Evolutionary conservation across 2,113 vertebrate genomes (phyloP).

Genomic region (Hippoglossus stenolepis): DNA sequence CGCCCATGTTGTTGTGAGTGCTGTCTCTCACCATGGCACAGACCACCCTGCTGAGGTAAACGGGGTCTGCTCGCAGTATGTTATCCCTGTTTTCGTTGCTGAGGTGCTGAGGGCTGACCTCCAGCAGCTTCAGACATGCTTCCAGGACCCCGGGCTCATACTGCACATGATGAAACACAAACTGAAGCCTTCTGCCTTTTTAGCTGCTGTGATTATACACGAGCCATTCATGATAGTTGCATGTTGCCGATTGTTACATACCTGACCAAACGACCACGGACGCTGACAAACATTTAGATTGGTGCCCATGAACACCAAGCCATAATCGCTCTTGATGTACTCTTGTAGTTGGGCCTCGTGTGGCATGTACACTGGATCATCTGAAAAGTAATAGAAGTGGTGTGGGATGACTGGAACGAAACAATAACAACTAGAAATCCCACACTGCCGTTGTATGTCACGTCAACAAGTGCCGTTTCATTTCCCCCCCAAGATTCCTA

Average conservation of each 20-base stretch:
- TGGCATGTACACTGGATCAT: conserved; percentile 73
- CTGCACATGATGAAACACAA: conserved; percentile 40
- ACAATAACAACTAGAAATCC: background rate
- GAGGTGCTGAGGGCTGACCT: conserved; percentile 66
- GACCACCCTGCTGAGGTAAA: conserved; percentile 72
- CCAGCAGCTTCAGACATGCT: conserved; percentile 68
- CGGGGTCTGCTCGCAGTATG: conserved; percentile 52
- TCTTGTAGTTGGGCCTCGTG: conserved; percentile 53
- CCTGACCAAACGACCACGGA: conserved; percentile 75
- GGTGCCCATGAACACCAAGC: conserved; percentile 67
- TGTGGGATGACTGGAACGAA: background rate
- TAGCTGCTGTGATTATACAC: background rate
- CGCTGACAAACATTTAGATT: conserved; percentile 31
- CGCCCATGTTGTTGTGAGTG: background rate
- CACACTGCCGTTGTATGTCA: no score
- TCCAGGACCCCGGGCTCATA: conserved; percentile 72
- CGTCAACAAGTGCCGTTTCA: no score
- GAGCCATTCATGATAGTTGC: background rate
- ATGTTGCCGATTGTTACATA: conserved; percentile 18
- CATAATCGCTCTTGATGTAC: conserved; percentile 73
- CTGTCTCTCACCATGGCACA: conserved; percentile 72
- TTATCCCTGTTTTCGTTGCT: conserved; percentile 56
- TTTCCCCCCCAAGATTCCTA: no score
- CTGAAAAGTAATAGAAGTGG: conserved; percentile 36
- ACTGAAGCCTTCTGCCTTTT: background rate